phyloP scores from a whole-genome alignment of 2,797 vertebrate species.

The Periophthalmus magnuspinnatus region DNA sequence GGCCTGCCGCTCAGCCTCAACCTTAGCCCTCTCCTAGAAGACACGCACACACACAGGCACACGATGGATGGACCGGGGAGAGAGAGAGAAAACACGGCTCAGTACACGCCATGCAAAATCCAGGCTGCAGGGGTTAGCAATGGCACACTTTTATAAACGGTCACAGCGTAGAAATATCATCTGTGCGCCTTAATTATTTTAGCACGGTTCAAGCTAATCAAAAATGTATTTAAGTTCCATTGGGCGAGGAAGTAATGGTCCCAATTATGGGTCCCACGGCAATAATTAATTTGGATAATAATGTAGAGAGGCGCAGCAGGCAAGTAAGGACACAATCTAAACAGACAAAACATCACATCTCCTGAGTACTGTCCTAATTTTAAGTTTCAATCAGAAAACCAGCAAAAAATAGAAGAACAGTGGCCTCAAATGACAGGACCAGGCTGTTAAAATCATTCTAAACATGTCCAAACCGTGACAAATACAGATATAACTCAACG shows the following conservation, averaged over 20 bases:
- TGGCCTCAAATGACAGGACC: background rate
- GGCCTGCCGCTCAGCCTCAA: slow-evolving; percentile 90
- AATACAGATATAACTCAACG: background rate
- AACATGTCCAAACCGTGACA: background rate
- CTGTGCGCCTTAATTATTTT: background rate
- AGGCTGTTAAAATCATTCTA: background rate
- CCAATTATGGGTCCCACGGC: slow-evolving; percentile 1
- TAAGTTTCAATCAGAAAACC: background rate
- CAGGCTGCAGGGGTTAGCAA: slow-evolving; percentile 77
- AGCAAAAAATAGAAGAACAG: background rate
- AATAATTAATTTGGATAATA: background rate
- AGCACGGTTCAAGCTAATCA: background rate
- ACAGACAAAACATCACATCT: slow-evolving; percentile 12
- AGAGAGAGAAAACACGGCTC: slow-evolving; percentile 61
- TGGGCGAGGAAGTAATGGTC: background rate
- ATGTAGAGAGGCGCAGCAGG: background rate
- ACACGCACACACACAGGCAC: slow-evolving; percentile 61
- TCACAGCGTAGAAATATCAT: background rate
- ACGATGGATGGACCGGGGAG: slow-evolving; percentile 48
- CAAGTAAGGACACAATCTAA: slow-evolving; percentile 5
- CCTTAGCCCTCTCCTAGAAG: slow-evolving; percentile 93
- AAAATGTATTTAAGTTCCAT: background rate
- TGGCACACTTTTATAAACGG: slow-evolving; percentile 15
- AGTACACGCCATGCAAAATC: slow-evolving; percentile 71
- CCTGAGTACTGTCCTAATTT: slow-evolving; percentile 20